phyloP scores from a whole-genome alignment of 30 jellyfish, hydroid and myxozoan genomes.

The Mastigias papua region DNA sequence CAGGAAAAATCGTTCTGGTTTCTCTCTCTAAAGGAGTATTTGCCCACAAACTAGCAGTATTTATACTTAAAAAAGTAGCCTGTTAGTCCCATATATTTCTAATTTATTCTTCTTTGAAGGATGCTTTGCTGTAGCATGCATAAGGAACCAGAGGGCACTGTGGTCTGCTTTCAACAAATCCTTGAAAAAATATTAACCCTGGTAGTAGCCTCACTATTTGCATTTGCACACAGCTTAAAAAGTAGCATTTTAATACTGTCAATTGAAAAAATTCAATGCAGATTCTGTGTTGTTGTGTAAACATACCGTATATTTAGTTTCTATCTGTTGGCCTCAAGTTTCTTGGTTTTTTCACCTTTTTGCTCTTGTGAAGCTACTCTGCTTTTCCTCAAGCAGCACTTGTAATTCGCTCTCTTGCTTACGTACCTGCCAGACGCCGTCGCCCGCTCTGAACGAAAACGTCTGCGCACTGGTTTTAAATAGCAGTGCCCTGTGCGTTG shows the following conservation, averaged over 20 bases:
- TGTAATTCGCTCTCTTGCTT: neutral
- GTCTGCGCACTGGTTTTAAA: conserved; percentile 41
- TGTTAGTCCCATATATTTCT: no score
- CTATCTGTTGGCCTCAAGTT: neutral
- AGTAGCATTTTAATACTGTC: no score
- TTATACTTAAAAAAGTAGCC: no score
- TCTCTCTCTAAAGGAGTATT: no score
- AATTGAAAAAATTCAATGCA: no score
- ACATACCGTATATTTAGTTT: neutral
- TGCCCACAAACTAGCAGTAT: no score
- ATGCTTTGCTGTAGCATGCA: no score
- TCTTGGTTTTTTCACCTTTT: neutral
- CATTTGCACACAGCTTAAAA: no score
- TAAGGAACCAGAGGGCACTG: conserved; percentile 79
- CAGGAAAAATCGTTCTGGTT: no score
- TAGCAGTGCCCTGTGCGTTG: conserved; percentile 41
- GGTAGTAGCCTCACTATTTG: conserved; percentile 69
- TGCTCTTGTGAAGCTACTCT: no score
- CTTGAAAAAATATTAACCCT: conserved; percentile 75
- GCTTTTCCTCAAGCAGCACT: neutral
- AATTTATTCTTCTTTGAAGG: no score
- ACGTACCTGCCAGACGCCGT: conserved; percentile 35
- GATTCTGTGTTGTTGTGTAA: no score
- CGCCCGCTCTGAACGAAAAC: conserved; percentile 12
- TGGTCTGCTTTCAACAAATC: conserved; percentile 72